A percentile compares a stretch with the other conserved stretches of the same genome.
Evolutionary conservation across 2,797 vertebrate genomes (phyloP).

Genomic region (Acrocephalus scirpaceus): DNA sequence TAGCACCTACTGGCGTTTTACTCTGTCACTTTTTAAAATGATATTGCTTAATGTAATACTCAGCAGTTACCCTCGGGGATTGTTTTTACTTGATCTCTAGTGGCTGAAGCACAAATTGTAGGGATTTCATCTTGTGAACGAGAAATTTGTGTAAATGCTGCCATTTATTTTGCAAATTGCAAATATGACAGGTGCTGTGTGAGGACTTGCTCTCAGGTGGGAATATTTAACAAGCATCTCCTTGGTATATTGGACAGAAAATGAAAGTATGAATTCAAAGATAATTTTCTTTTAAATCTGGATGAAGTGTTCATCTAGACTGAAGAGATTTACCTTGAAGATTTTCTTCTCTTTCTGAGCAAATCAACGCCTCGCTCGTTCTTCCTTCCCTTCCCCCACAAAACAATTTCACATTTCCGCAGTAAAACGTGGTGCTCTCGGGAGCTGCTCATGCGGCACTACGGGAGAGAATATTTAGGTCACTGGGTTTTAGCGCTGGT

Average conservation of each 20-base stretch:
- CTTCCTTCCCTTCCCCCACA: not conserved
- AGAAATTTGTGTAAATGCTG: not conserved
- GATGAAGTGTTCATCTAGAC: not conserved
- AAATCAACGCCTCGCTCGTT: not conserved
- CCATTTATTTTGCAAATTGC: not conserved
- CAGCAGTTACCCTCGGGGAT: not conserved
- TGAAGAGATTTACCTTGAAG: not conserved
- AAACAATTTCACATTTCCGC: not conserved
- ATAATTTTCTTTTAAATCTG: not conserved
- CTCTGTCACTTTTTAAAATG: not conserved
- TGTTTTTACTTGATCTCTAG: not conserved
- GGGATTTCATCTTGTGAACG: not conserved
- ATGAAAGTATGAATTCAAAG: not conserved
- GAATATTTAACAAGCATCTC: not conserved
- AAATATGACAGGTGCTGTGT: not conserved
- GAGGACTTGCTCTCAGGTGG: not conserved
- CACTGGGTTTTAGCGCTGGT: slow-evolving; percentile 36
- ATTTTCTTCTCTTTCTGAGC: not conserved
- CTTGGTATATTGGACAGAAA: not conserved
- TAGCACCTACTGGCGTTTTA: not conserved
- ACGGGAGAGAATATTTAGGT: slow-evolving; percentile 21
- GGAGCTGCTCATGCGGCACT: not conserved
- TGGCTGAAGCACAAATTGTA: not conserved
- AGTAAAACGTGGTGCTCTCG: not conserved
- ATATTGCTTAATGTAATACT: not conserved